A percentile compares a stretch with the other conserved stretches of the same genome.
phyloP scores from a whole-genome alignment of 2,888 invertebrate species.

The Mycalesis mineus region DNA sequence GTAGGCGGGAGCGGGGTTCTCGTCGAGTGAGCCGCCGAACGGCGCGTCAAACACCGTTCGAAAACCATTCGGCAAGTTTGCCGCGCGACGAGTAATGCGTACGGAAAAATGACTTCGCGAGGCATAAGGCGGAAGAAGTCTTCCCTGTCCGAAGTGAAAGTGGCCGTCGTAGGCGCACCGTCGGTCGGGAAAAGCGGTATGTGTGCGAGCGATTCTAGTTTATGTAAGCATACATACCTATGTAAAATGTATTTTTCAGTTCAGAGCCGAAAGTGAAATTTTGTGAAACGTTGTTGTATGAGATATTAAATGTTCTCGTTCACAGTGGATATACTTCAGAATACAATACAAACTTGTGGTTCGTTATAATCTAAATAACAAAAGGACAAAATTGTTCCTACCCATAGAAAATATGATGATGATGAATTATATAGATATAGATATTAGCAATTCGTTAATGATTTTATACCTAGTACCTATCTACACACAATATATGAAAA shows the following conservation, averaged over 20 bases:
- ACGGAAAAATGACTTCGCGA: conserved; percentile 82
- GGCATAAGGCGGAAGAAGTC: conserved; percentile 94
- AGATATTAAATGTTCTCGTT: no score
- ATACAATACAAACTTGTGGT: no score
- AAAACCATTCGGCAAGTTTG: conserved; percentile 45
- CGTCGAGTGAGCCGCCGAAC: conserved; percentile 43
- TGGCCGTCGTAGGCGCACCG: conserved; percentile 92
- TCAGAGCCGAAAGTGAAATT: conserved; percentile 20
- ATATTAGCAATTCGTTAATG: no score
- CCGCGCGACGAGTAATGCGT: conserved; percentile 36
- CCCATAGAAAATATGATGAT: no score
- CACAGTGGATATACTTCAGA: no score
- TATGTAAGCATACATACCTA: not conserved
- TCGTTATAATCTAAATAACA: no score
- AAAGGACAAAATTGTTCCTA: no score
- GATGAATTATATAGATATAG: no score
- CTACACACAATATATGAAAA: no score
- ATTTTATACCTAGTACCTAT: no score
- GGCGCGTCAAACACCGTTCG: conserved; percentile 40
- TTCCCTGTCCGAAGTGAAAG: conserved; percentile 92
- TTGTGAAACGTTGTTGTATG: not conserved
- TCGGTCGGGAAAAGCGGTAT: conserved; percentile 96
- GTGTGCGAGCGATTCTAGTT: conserved; percentile 40
- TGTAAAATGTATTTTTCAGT: not conserved
- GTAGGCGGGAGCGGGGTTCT: conserved; percentile 52